Evolutionary conservation across 1,140 invertebrate genomes (phyloP), one percentile per base, ranked within the genome.

Genomic region (Onthophagus taurus): DNA sequence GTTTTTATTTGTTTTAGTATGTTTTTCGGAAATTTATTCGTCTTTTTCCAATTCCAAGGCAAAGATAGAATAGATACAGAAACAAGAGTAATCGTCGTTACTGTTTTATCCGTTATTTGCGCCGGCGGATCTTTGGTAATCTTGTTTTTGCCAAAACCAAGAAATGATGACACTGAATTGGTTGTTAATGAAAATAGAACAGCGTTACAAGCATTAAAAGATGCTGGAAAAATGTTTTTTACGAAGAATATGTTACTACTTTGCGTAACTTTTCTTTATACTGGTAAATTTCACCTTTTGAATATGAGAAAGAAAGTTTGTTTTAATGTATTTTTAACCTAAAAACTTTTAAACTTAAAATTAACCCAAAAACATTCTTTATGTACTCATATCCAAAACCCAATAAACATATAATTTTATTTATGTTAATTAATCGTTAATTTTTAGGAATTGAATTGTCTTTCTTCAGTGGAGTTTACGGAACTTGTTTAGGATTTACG

Each of bases 381-480:
- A n/a, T n/a, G n/a, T n/a, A n/a, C n/a, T n/a, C n/a, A n/a, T n/a
- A n/a, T n/a, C n/a, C n/a, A n/a, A n/a, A n/a, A n/a, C n/a, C n/a
- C n/a, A n/a, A n/a, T n/a, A n/a, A n/a, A 18, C n/a, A 34, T 18
- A 13, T 11, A 7, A 21, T 21, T 21, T 37, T 19, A n/a, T 12
- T 7, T 12, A 0, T 46, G 4, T 21, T 4, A 21, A 21, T 21
- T 20, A 8, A 37, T 19, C 21, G 11, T 34, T 45, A 35, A 37
- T 37, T 72, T 67, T 29, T 64, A 87, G 94, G 94, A 33, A 63
- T 97, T 17, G 89, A 91, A 49, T 65, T 95, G 21, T 91, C 90
- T 0, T 97, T 97, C 72, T 95, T 87, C 67, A 92, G 88, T 59
- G 91, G 90, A 1, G 91, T 98, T 0, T 97, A 97, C 66, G 85